A percentile compares a stretch with the other conserved stretches of the same genome.
phyloP scores from a whole-genome alignment of 35 echinoderm and acorn worm genomes.

The Lytechinus variegatus region DNA sequence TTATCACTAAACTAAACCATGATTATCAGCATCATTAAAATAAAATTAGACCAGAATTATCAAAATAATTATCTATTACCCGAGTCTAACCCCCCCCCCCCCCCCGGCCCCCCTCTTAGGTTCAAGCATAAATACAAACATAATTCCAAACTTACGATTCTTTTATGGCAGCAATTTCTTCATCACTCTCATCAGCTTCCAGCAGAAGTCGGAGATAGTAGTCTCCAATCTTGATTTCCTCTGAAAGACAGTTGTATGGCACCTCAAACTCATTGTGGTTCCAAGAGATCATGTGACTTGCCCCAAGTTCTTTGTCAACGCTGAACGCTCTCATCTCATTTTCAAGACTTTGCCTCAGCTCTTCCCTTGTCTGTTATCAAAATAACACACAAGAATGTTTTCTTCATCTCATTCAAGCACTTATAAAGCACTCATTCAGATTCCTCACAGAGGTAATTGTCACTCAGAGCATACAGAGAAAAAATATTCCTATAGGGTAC shows the following conservation, averaged over 20 bases:
- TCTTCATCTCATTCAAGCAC: too few relatives aligned
- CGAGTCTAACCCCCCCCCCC: too few relatives aligned
- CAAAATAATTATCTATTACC: too few relatives aligned
- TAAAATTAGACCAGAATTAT: too few relatives aligned
- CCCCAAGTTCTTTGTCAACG: slow-evolving; percentile 85
- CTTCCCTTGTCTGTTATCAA: slow-evolving; percentile 83
- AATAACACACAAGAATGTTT: not conserved
- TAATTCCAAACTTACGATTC: slow-evolving; percentile 79
- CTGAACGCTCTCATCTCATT: slow-evolving; percentile 97
- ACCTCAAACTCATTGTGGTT: slow-evolving; percentile 99
- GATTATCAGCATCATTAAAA: too few relatives aligned
- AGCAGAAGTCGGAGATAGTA: slow-evolving; percentile 94
- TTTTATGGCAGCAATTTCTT: slow-evolving; percentile 94
- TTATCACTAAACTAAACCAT: too few relatives aligned
- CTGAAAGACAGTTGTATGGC: slow-evolving; percentile 84
- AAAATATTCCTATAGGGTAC: too few relatives aligned
- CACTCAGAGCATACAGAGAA: too few relatives aligned
- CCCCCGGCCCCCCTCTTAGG: too few relatives aligned
- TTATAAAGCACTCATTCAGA: too few relatives aligned
- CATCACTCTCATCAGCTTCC: slow-evolving; percentile 92
- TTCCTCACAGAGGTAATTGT: too few relatives aligned
- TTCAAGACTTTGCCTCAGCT: slow-evolving; percentile 87
- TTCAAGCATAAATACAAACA: too few relatives aligned
- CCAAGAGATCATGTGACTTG: slow-evolving; percentile 91
- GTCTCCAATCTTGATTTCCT: slow-evolving; percentile 99